These are phyloP conservation scores for Piezodorus guildinii DNA, from an alignment of 1,140 invertebrate species.

Conservation along the genomic window DNA sequence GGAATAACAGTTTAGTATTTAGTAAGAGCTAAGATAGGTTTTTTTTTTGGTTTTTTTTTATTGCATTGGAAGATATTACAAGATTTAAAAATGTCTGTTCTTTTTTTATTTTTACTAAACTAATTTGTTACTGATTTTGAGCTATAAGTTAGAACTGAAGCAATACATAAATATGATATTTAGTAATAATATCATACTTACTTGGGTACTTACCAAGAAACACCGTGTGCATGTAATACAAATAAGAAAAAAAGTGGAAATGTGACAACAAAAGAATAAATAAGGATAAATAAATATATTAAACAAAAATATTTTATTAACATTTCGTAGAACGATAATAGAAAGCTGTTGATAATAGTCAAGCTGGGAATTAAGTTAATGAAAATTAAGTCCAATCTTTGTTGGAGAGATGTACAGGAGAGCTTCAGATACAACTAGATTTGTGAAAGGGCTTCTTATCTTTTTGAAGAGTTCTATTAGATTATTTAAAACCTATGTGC, in stretches of 20 bases:
- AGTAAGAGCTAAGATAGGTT: too few species aligned
- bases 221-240: not conserved
- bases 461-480: slow-evolving; percentile 2
- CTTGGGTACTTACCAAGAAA: not conserved
- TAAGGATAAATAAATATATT: slow-evolving; percentile 13
- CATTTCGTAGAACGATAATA: slow-evolving; percentile 20
- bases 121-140: too few species aligned
- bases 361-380: slow-evolving; percentile 14
- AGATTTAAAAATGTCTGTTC: too few species aligned
- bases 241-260: not conserved
- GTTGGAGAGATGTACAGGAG: slow-evolving; percentile 10
- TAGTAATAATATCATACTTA: too few species aligned
- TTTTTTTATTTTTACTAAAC: too few species aligned
- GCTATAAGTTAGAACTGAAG: too few species aligned
- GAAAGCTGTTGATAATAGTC: slow-evolving; percentile 19
- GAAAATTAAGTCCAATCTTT: slow-evolving; percentile 14
- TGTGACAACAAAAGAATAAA: not conserved
- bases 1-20: too few species aligned
- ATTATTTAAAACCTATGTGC: slow-evolving; percentile 8
- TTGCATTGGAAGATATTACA: too few species aligned
- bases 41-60: too few species aligned
- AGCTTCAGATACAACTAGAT: not conserved
- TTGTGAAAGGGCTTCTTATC: not conserved
- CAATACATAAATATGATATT: too few species aligned
- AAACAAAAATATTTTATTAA: slow-evolving; percentile 22